Evolutionary conservation across 2,888 invertebrate genomes (phyloP).

Genomic region (Syrista parreyssii): DNA sequence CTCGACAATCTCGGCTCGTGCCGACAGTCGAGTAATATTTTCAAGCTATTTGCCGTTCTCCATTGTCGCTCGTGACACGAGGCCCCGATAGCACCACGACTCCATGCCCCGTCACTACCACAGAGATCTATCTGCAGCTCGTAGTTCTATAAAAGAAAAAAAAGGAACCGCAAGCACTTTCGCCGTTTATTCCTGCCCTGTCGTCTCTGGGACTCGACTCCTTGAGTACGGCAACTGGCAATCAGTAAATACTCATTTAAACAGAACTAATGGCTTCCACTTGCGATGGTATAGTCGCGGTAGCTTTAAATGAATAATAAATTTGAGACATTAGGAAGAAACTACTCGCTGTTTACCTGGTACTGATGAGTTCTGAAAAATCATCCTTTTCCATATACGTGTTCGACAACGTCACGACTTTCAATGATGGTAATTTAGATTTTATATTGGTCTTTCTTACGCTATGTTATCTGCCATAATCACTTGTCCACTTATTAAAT

Average conservation of each 20-base stretch:
- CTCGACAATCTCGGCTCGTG: background rate
- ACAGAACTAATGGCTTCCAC: background rate
- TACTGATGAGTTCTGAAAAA: background rate
- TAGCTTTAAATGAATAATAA: background rate
- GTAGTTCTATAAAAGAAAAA: background rate
- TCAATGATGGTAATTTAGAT: background rate
- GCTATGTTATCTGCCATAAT: background rate
- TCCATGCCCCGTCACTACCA: background rate
- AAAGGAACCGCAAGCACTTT: slow-evolving; percentile 14
- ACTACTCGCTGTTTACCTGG: background rate
- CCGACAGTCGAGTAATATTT: slow-evolving; percentile 10
- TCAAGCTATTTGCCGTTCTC: slow-evolving; percentile 11
- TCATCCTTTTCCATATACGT: background rate
- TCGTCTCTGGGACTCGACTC: background rate
- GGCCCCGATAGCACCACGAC: background rate
- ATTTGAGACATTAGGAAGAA: background rate
- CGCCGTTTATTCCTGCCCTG: slow-evolving; percentile 5
- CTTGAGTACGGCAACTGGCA: background rate
- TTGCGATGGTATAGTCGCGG: background rate
- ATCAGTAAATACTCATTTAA: background rate
- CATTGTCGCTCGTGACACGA: background rate
- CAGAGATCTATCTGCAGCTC: background rate
- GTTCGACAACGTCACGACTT: background rate
- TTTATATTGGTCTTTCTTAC: background rate
- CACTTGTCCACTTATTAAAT: background rate